Evolutionary conservation across 2,888 invertebrate genomes (phyloP).

Genomic region (Linnaemya vulpina): DNA sequence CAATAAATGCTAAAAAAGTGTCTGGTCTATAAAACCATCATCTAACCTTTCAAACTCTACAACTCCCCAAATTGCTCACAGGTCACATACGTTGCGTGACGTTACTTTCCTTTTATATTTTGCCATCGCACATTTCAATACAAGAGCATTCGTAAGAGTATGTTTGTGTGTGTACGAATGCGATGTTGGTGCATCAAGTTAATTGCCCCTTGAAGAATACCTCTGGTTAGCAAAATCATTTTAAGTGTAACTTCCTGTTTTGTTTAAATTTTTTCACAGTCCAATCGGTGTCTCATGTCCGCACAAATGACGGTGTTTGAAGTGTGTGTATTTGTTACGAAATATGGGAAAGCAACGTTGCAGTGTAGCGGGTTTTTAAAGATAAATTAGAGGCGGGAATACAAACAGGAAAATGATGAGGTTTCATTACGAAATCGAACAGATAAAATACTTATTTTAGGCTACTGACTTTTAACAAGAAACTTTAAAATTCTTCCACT

Average conservation of each 20-base stretch:
- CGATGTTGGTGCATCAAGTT: slow-evolving; percentile 73
- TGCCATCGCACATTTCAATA: slow-evolving; percentile 37
- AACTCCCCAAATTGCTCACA: slow-evolving; percentile 73
- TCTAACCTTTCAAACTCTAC: slow-evolving; percentile 68
- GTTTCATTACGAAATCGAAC: too few species aligned
- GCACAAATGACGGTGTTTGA: neutral
- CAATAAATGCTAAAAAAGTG: slow-evolving; percentile 22
- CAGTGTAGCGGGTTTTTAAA: slow-evolving; percentile 28
- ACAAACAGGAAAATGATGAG: neutral
- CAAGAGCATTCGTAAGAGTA: neutral
- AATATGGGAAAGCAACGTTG: neutral
- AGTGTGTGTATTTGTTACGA: neutral
- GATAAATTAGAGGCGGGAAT: neutral
- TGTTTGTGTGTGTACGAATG: slow-evolving; percentile 6
- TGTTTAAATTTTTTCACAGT: slow-evolving; percentile 49
- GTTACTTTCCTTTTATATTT: slow-evolving; percentile 67
- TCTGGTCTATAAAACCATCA: slow-evolving; percentile 67
- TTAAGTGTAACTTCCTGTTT: slow-evolving; percentile 74
- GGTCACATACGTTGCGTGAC: slow-evolving; percentile 71
- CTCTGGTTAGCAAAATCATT: slow-evolving; percentile 74
- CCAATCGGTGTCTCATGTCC: slow-evolving; percentile 55
- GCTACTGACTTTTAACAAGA: too few species aligned
- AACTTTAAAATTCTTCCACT: too few species aligned
- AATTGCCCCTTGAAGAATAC: slow-evolving; percentile 82
- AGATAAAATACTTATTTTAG: too few species aligned